Conservation (phyloP, 2,888 invertebrate species). For the Dysmachus trigonus region DNA sequence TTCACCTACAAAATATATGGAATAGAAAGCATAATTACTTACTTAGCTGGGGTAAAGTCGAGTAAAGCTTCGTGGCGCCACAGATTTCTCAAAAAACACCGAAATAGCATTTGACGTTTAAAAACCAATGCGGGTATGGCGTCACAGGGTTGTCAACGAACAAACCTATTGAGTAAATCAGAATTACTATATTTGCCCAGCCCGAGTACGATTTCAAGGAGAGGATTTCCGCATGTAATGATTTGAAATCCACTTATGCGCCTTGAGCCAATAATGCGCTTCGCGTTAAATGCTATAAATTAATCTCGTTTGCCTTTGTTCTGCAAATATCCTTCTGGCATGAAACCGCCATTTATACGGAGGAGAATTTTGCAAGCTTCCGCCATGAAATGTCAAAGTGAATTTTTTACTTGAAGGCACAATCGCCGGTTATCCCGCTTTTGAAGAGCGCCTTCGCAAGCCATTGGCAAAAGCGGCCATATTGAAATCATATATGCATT, state of each 20-base stretch:
- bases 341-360: constrained; percentile 31
- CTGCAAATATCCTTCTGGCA: constrained; percentile 4
- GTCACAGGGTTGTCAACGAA: no score
- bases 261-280: not conserved
- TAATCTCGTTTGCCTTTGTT: not conserved
- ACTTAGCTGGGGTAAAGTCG: no score
- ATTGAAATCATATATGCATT: constrained; percentile 22
- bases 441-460: not conserved
- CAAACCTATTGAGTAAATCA: no score
- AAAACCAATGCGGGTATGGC: no score
- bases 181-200: not conserved
- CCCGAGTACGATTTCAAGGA: not conserved
- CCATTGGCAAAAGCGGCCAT: constrained; percentile 10
- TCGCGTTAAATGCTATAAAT: not conserved
- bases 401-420: constrained; percentile 24
- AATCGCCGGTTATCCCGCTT: constrained; percentile 3
- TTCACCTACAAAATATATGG: no score
- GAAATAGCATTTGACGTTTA: no score
- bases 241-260: not conserved
- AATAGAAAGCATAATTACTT: no score
- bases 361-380: constrained; percentile 4
- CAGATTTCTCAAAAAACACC: no score
- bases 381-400: constrained; percentile 19
- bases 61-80: no score
- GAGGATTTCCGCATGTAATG: not conserved